A percentile compares a stretch with the other conserved stretches of the same genome.
Evolutionary conservation across 1,140 invertebrate genomes (phyloP).

Genomic region (Drosophila kanapiae): DNA sequence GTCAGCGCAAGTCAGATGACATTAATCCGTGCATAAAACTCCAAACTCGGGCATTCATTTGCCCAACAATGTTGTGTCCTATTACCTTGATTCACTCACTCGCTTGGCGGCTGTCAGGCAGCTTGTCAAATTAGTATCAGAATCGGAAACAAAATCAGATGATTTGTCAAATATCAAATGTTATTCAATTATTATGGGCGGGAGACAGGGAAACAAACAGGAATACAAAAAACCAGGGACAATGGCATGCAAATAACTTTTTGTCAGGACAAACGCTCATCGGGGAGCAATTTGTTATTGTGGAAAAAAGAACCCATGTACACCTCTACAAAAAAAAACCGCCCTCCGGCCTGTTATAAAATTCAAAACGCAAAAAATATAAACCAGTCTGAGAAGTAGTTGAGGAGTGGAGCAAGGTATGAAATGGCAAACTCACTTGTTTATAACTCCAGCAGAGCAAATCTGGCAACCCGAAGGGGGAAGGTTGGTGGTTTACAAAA

Average conservation of each 20-base stretch:
- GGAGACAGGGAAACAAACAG: constrained; percentile 21
- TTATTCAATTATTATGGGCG: constrained; percentile 82
- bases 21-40: constrained; percentile 70
- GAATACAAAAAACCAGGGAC: constrained; percentile 19
- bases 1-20: constrained; percentile 48
- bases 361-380: constrained; percentile 58
- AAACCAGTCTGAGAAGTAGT: constrained; percentile 27
- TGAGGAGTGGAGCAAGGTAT: constrained; percentile 55
- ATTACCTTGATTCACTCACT: constrained; percentile 45
- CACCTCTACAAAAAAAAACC: constrained; percentile 66
- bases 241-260: constrained; percentile 75
- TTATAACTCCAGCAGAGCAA: constrained; percentile 73
- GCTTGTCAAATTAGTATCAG: constrained; percentile 78
- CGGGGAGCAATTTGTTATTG: constrained; percentile 78
- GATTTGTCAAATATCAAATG: constrained; percentile 83
- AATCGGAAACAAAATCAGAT: constrained; percentile 46
- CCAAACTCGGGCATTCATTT: constrained; percentile 31
- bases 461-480: constrained; percentile 56
- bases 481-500: constrained; percentile 17
- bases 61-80: constrained; percentile 41
- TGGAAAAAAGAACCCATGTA: constrained; percentile 37
- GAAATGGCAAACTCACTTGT: constrained; percentile 74
- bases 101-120: constrained; percentile 51
- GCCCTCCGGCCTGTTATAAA: constrained; percentile 58
- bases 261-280: constrained; percentile 65